phyloP scores from a whole-genome alignment of 53 echinoderm and acorn worm species.

The Hippasteria phrygiana region DNA sequence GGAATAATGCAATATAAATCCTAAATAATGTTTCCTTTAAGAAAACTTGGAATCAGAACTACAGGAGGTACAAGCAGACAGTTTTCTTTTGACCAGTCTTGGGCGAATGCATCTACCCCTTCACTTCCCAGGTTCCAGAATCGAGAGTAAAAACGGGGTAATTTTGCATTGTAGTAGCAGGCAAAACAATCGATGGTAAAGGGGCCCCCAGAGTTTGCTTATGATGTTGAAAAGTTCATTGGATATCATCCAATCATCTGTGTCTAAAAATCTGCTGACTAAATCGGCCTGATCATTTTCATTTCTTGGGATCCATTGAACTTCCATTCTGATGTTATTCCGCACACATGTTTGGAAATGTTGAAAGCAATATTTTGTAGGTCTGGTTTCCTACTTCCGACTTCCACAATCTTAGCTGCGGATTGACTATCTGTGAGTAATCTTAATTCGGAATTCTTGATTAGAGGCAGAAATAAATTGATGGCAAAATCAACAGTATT shows the following conservation, averaged over 20 bases:
- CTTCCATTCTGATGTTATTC: background rate
- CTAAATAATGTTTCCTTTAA: too few species aligned
- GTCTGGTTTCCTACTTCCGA: constrained; percentile 28
- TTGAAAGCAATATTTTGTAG: background rate
- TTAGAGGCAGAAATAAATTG: background rate
- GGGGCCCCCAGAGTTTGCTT: background rate
- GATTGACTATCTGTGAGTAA: constrained; percentile 20
- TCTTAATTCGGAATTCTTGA: background rate
- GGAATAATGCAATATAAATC: too few species aligned
- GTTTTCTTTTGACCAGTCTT: too few species aligned
- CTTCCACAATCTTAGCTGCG: constrained; percentile 8
- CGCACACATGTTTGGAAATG: background rate
- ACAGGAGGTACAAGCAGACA: too few species aligned
- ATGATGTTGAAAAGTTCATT: background rate
- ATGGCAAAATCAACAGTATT: too few species aligned
- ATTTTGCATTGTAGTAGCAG: background rate
- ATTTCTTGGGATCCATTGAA: constrained; percentile 33
- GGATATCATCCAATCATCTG: constrained; percentile 35
- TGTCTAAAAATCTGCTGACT: constrained; percentile 19
- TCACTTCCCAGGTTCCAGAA: constrained; percentile 7
- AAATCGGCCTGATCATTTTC: constrained; percentile 48
- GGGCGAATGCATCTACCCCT: background rate
- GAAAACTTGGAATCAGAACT: too few species aligned
- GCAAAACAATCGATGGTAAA: background rate
- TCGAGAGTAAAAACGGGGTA: constrained; percentile 1